phyloP scores from a whole-genome alignment of 1,140 invertebrate species.

The Drosophila hydei region DNA sequence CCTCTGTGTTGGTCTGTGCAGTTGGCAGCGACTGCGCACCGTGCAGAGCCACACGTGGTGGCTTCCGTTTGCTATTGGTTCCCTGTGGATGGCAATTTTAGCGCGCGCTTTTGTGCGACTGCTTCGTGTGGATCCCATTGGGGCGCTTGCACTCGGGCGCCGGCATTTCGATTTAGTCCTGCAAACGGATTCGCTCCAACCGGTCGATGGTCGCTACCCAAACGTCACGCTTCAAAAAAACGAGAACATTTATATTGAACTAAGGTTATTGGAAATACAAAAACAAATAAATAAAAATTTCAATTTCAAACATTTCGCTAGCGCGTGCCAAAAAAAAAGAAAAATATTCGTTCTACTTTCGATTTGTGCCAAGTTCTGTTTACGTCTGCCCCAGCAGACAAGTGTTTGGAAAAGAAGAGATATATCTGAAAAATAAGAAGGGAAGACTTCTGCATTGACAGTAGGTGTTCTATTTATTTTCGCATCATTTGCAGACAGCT shows the following conservation, averaged over 20 bases:
- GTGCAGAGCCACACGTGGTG: slow-evolving; percentile 34
- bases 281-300: slow-evolving; percentile 1
- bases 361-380: slow-evolving; percentile 29
- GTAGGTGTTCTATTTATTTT: slow-evolving; percentile 21
- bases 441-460: slow-evolving; percentile 1
- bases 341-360: slow-evolving; percentile 28
- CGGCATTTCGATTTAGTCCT: slow-evolving; percentile 50
- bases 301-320: background rate
- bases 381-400: slow-evolving; percentile 14
- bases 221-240: background rate
- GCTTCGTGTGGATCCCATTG: slow-evolving; percentile 34
- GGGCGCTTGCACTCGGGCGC: slow-evolving; percentile 18
- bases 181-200: slow-evolving; percentile 46
- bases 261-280: background rate
- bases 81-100: slow-evolving; percentile 35
- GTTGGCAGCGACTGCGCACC: slow-evolving; percentile 36
- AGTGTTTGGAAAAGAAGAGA: slow-evolving; percentile 34
- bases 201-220: slow-evolving; percentile 38
- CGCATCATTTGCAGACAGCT: slow-evolving; percentile 32
- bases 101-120: slow-evolving; percentile 34
- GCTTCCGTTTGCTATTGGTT: slow-evolving; percentile 28
- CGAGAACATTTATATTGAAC: background rate
- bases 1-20: background rate
- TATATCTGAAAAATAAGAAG: background rate
- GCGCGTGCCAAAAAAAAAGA: slow-evolving; percentile 8